phyloP scores from a whole-genome alignment of 2,888 invertebrate species.

The Syrista parreyssii region DNA sequence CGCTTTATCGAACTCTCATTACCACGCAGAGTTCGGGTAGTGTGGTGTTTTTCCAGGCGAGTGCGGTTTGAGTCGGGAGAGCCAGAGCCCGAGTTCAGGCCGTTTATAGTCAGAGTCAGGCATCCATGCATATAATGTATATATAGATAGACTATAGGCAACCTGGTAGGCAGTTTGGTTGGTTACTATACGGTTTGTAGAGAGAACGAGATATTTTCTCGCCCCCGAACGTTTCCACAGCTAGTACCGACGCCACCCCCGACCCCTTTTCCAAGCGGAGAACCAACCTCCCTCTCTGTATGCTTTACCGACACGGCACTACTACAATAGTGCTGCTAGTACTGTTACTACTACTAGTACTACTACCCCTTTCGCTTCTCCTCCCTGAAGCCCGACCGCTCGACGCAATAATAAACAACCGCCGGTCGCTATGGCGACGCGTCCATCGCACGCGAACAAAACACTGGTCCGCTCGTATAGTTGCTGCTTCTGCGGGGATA shows the following conservation, averaged over 20 bases:
- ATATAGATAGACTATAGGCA: not conserved
- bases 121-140: not conserved
- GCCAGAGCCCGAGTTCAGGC: not conserved
- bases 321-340: not conserved
- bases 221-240: slow-evolving; percentile 21
- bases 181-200: not conserved
- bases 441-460: slow-evolving; percentile 63
- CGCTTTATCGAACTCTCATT: slow-evolving; percentile 66
- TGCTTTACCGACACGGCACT: not conserved
- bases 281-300: slow-evolving; percentile 13
- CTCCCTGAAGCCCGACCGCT: slow-evolving; percentile 45
- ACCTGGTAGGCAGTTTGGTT: not conserved
- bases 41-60: slow-evolving; percentile 61
- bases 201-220: not conserved
- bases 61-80: slow-evolving; percentile 57
- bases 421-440: slow-evolving; percentile 63
- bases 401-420: slow-evolving; percentile 66
- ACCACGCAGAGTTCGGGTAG: slow-evolving; percentile 45
- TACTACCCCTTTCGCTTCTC: slow-evolving; percentile 14
- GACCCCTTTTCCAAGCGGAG: slow-evolving; percentile 9
- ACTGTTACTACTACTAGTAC: not conserved
- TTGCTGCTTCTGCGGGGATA: slow-evolving; percentile 52
- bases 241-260: not conserved
- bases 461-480: slow-evolving; percentile 48
- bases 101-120: not conserved